These are phyloP conservation scores for Polylopha cassiicola DNA, from an alignment of 2,888 invertebrate species.

Conservation along the genomic window DNA sequence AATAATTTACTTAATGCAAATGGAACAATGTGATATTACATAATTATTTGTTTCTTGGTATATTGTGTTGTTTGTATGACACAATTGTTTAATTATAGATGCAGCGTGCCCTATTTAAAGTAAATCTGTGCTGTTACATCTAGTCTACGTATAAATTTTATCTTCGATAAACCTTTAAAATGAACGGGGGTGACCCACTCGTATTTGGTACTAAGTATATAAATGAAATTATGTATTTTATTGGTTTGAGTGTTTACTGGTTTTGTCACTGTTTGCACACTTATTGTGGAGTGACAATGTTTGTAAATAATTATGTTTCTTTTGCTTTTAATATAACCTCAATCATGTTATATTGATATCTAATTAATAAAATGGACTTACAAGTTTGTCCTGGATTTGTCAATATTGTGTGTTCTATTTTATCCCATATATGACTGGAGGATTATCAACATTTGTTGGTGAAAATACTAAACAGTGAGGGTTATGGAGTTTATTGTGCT, in stretches of 20 bases:
- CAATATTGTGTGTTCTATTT: constrained; percentile 10
- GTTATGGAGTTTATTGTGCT: no score
- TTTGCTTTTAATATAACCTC: no score
- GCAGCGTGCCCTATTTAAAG: constrained; percentile 45
- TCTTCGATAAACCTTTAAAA: constrained; percentile 24
- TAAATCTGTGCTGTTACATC: constrained; percentile 37
- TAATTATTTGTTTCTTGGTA: constrained; percentile 59
- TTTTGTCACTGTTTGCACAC: not conserved
- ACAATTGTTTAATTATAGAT: constrained; percentile 70
- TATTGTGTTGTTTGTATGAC: constrained; percentile 54
- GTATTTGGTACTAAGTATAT: constrained; percentile 41
- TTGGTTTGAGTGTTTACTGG: constrained; percentile 21
- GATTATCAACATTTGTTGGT: not conserved
- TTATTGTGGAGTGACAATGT: no score
- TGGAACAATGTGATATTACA: constrained; percentile 47
- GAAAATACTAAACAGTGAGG: not conserved
- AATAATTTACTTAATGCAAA: constrained; percentile 21
- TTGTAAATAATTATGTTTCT: no score
- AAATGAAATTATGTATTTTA: constrained; percentile 1
- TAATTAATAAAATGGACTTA: no score
- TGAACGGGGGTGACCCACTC: constrained; percentile 40
- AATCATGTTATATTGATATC: no score
- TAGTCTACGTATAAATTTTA: constrained; percentile 21
- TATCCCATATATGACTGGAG: not conserved
- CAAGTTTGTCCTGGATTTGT: no score